Evolutionary conservation across 2,113 vertebrate genomes (phyloP), one percentile per base, ranked within the genome.

Genomic region (Eclectus roratus): DNA sequence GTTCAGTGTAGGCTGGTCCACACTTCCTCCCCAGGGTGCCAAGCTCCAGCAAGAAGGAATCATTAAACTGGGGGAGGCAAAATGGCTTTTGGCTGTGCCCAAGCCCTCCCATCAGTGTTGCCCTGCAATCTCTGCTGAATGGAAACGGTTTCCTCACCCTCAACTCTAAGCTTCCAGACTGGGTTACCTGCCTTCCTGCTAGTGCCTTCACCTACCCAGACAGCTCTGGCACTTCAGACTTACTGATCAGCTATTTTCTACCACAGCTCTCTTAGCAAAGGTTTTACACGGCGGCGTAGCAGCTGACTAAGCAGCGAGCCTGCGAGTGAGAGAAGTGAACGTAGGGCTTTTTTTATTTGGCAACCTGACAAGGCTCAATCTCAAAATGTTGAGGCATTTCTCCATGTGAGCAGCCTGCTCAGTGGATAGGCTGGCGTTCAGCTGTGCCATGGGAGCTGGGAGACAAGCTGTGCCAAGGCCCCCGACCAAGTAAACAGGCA

Each of bases 161-260:
- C 74, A 93, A 68, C 96, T 85, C 80, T 88, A 43, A 96, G 76
- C 93, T 94, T 77, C 91, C 96, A 97, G 95, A 84, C 96, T 88
- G 80, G 63, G 96, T 97, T 98, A 98, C 98, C 97, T 98, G 98
- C 95, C 91, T 98, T 98, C 98, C 97, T 98, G 97, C 97, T 96
- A 97, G 94, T 63, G 93, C 97, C 90, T 97, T 94, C 97, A 97
- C 97, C 98, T 95, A 96, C 97, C 98, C 98, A 98, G 98, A 98
- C 97, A 95, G 97, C 97, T 98, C 98, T 97, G 97, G 98, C 94
- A 96, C 92, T 97, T 98, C 96, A 95, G 97, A 97, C 97, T 97
- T 97, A 97, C 97, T 87, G 97, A 96, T 96, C 95, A 97, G 98
- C 97, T 98, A 97, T 98, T 98, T 98, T 98, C 98, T 98, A 96